Evolutionary conservation across 2,113 vertebrate genomes (phyloP).

Genomic region (Nesogale talazaci): DNA sequence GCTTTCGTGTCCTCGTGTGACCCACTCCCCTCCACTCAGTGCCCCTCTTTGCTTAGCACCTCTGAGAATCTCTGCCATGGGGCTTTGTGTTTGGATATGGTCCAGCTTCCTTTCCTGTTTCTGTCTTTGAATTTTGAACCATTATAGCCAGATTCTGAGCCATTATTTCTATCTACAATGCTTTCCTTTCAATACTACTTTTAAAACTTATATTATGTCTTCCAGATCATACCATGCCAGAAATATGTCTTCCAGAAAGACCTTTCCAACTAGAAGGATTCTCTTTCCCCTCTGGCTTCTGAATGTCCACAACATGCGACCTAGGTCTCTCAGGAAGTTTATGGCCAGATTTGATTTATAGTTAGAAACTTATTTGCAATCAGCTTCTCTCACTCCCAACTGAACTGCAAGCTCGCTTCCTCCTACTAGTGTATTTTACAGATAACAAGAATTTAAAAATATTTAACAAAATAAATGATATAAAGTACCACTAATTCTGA

Average conservation of each 20-base stretch:
- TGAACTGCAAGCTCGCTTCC: not conserved
- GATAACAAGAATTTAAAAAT: not conserved
- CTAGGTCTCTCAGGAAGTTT: not conserved
- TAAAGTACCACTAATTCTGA: slow-evolving; percentile 73
- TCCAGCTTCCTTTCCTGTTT: not conserved
- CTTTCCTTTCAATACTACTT: not conserved
- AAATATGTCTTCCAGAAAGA: not conserved
- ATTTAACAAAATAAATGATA: not conserved
- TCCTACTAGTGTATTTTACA: not conserved
- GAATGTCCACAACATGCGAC: not conserved
- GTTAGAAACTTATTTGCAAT: not conserved
- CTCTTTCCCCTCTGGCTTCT: not conserved
- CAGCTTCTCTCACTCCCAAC: not conserved
- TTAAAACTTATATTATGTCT: no score
- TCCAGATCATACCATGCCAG: no score
- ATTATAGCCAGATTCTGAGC: not conserved
- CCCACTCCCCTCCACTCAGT: not conserved
- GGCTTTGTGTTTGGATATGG: not conserved
- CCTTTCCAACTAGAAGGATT: not conserved
- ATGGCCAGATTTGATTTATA: not conserved
- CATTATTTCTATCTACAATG: not conserved
- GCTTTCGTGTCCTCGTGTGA: not conserved
- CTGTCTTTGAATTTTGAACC: not conserved
- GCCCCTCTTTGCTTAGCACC: not conserved
- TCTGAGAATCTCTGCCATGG: not conserved